Base-by-base conservation (phyloP, 1,140 invertebrate genomes). In the Drosophila orosa region DNA sequence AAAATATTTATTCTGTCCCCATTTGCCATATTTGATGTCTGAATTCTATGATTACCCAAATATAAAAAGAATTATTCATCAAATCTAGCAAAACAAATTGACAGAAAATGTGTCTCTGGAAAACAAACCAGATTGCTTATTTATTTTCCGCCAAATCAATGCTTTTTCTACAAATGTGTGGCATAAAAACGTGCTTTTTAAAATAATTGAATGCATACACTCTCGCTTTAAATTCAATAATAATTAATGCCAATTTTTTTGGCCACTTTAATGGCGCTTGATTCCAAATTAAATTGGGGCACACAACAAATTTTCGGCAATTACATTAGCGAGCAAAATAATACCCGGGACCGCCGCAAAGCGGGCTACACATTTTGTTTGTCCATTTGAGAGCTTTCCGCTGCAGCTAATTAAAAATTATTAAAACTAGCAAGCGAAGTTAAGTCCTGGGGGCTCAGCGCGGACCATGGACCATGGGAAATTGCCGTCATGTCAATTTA, bases 341-440 rank as follows among this genome's bases (percentile, higher is more conserved):
- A 65, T 52, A 42, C 44, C 22, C 60, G 13, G 31, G 15, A n/a
- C 27, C 25, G 37, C 27, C 39, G 24, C 65, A 69, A 68, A 45
- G 67, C 48, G 13, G 13, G 44, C 40, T 40, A 35, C 59, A 52
- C 65, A 44, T 42, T 68, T 35, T 68, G 65, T 68, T 66, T 68
- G 60, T 33, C 61, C 65, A 67, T 40, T 52, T 24, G 35, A 68
- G 65, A 54, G 65, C 60, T 66, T 66, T 68, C 35, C 29, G 55
- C 19, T 73, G 68, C 52, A 69, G 68, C 71, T 74, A 74, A 74
- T 74, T 74, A 54, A 61, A 74, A 74, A 74, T 73, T 74, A 74
- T 74, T 73, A 74, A 74, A 74, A 62, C 56, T 44, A 73, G 68
- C 56, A 27, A 45, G 45, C 31, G 40, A 71, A 71, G 68, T 71